Conservation (phyloP, 2,113 vertebrate species). For the Puffinus mauretanicus region DNA sequence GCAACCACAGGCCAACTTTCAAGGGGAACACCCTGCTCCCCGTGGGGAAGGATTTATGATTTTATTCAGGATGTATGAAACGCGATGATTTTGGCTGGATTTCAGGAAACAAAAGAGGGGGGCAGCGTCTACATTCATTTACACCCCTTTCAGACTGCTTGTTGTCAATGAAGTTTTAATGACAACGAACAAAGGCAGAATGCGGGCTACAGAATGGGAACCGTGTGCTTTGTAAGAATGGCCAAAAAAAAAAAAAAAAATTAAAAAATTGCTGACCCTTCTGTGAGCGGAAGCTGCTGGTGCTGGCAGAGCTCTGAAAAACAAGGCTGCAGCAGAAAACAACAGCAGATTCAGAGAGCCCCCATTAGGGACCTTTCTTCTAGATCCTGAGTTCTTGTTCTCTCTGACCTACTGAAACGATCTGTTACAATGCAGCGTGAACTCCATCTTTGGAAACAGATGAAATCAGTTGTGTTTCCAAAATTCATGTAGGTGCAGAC, state of each 20-base stretch:
- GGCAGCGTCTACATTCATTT: neutral
- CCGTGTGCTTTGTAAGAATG: neutral
- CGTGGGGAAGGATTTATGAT: conserved; percentile 23
- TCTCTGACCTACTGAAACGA: neutral
- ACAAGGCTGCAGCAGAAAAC: neutral
- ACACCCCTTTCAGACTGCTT: neutral
- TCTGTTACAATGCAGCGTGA: neutral
- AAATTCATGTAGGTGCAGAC: neutral
- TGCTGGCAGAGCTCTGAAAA: neutral
- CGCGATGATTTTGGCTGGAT: neutral
- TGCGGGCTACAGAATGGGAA: neutral
- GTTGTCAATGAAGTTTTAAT: neutral
- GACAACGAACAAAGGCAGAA: neutral
- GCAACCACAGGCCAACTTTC: neutral
- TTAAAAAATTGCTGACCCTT: neutral
- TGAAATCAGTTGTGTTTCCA: neutral
- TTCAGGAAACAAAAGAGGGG: neutral
- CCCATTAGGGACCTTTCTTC: neutral
- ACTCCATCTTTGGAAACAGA: neutral
- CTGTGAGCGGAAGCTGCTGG: neutral
- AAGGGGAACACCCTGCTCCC: conserved; percentile 42
- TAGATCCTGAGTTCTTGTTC: neutral
- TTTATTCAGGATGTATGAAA: conserved; percentile 42
- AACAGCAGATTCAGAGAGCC: neutral
- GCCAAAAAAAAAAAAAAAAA: neutral